Percentiles rank a stretch among this genome's conserved stretches.
phyloP scores from a whole-genome alignment of 2,797 vertebrate species.

The Holocentrus rufus region DNA sequence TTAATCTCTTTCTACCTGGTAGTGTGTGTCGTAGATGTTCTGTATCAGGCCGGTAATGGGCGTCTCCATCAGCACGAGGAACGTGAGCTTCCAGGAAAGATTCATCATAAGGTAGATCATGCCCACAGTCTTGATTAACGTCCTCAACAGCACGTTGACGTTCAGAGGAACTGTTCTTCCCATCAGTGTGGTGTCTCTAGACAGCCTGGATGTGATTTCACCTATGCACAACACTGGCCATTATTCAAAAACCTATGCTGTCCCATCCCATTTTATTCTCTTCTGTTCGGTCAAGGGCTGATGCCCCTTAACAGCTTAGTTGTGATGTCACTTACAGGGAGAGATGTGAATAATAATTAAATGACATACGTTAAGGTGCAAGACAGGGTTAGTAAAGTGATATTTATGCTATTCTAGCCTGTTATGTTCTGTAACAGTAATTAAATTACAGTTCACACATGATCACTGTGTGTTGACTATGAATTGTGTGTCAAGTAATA shows the following conservation, averaged over 20 bases:
- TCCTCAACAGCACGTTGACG: conserved; percentile 85
- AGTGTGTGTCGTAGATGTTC: conserved; percentile 76
- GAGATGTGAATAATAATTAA: no score
- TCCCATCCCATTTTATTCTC: not conserved
- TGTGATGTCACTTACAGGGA: no score
- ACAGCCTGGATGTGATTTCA: conserved; percentile 85
- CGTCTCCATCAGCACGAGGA: conserved; percentile 79
- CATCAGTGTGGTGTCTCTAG: conserved; percentile 80
- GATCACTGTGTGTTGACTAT: no score
- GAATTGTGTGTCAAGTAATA: no score
- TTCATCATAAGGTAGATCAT: conserved; percentile 84
- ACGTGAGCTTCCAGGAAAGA: conserved; percentile 83
- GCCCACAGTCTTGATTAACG: conserved; percentile 78
- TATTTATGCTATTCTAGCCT: no score
- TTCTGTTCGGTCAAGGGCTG: not conserved
- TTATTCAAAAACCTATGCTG: no score
- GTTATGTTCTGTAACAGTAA: no score
- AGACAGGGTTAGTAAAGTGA: no score
- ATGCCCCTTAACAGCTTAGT: no score
- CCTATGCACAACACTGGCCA: conserved; percentile 68
- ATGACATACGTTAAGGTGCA: no score
- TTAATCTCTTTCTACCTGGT: conserved; percentile 76
- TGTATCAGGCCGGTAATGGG: conserved; percentile 83
- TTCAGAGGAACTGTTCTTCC: conserved; percentile 78
- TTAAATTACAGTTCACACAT: no score